phyloP scores from a whole-genome alignment of 2,888 invertebrate species.

The Caradrina clavipalpis region DNA sequence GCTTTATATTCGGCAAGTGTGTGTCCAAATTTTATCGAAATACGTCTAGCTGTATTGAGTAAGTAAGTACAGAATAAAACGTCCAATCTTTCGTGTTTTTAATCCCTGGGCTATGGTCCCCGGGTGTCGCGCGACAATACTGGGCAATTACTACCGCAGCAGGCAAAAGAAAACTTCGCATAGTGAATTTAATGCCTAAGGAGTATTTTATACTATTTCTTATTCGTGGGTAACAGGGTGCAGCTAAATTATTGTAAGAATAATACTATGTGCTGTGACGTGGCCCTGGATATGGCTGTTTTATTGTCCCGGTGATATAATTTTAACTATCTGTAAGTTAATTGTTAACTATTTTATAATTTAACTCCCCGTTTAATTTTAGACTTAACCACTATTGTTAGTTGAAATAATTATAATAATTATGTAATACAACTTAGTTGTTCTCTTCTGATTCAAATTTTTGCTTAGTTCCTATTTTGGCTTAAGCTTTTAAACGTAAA shows the following conservation, averaged over 20 bases:
- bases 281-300: slow-evolving; percentile 40
- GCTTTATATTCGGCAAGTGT: too few relatives aligned
- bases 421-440: slow-evolving; percentile 13
- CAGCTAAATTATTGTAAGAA: slow-evolving; percentile 42
- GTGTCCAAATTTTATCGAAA: background rate
- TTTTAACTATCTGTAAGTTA: slow-evolving; percentile 42
- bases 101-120: background rate
- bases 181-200: background rate
- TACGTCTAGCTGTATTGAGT: background rate
- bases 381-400: slow-evolving; percentile 14
- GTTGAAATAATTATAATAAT: slow-evolving; percentile 13
- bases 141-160: too few relatives aligned
- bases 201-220: slow-evolving; percentile 48
- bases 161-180: background rate
- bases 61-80: background rate
- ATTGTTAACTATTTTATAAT: slow-evolving; percentile 32
- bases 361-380: slow-evolving; percentile 15
- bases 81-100: background rate
- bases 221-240: slow-evolving; percentile 42
- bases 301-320: slow-evolving; percentile 38
- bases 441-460: slow-evolving; percentile 21
- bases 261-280: slow-evolving; percentile 3
- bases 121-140: background rate
- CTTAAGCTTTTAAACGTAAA: slow-evolving; percentile 23
- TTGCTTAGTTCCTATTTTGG: slow-evolving; percentile 35